These are phyloP conservation scores for Danio jaintianensis DNA, from an alignment of 2,797 vertebrate genomes.

Conservation along the genomic window DNA sequence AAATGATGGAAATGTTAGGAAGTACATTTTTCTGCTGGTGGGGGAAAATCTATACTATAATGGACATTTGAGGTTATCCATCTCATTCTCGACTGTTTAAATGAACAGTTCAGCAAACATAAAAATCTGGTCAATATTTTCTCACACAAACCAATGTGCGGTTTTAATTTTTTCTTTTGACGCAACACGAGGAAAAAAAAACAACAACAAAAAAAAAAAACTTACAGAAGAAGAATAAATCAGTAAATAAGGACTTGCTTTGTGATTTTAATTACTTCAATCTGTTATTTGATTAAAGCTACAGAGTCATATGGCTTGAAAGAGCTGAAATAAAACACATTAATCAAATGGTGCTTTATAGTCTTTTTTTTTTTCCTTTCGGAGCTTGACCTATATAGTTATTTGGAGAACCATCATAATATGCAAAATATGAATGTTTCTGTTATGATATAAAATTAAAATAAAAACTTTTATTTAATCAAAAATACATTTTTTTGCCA, in stretches of 20 bases:
- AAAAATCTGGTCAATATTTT: neutral
- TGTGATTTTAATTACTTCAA: neutral
- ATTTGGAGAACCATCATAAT: neutral
- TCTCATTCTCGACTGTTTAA: neutral
- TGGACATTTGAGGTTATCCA: neutral
- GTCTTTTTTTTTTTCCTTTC: neutral
- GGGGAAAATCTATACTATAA: neutral
- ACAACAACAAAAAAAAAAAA: neutral
- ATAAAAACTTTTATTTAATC: too few species aligned
- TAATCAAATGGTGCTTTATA: neutral
- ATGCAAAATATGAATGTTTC: neutral
- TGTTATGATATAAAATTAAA: too few species aligned
- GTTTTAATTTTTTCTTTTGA: neutral
- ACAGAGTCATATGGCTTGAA: neutral
- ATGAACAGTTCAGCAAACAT: neutral
- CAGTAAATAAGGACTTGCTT: neutral
- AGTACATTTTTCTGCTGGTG: neutral
- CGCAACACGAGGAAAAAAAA: neutral
- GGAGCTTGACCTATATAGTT: neutral
- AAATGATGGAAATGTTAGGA: slow-evolving; percentile 11
- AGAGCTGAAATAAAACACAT: neutral
- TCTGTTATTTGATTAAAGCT: slow-evolving; percentile 3
- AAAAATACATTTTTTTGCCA: too few species aligned
- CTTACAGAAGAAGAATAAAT: neutral
- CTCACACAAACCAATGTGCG: neutral